Evolutionary conservation across 2,888 invertebrate species (phyloP), one percentile per base, ranked within the genome.

Genomic region (Herminia tarsipennalis): DNA sequence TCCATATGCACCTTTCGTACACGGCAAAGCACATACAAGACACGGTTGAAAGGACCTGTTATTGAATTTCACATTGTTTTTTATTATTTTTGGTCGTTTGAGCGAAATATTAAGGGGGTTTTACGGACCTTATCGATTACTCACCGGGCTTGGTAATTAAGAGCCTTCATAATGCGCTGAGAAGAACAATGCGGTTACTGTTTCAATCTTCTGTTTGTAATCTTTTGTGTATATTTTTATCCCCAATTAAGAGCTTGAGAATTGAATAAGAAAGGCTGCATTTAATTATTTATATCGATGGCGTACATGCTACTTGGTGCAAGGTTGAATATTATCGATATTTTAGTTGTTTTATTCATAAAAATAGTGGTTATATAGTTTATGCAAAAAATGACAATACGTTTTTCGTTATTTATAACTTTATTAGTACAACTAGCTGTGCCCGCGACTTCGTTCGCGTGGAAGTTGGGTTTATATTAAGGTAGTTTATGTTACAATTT

Each of bases 11-110:
- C 45, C 65, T 66, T 56, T 55, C 58, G 24, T 43, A 56, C 64
- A 47, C 40, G 67, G 67, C 69, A 74, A 73, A 70, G 55, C 60
- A 64, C 67, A 65, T 60, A 69, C 68, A 71, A 65, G 76, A 73
- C 55, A 73, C 67, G 80, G 72, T 78, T 71, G 75, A 70, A 73
- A 73, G 68, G 53, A 53, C 42, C 60, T 74, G 71, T 79, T 82
- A 85, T 86, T 86, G 81, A 82, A 83, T 83, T 82, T 76, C 76
- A 69, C 78, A 70, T 73, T 75, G 72, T 65, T 66, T 57, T 81
- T 76, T 74, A 70, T 76, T 83, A 81, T 84, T 85, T 80, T 83
- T 70, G 75, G 71, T 70, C 80, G 67, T 78, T 84, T 72, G 73
- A 61, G 66, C 65, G 57, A 64, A 76, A 72, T 70, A 70, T 78